These are phyloP conservation scores for Zoroaster sp. DNA, from an alignment of 53 echinoderm and acorn worm species.

Conservation along the genomic window DNA sequence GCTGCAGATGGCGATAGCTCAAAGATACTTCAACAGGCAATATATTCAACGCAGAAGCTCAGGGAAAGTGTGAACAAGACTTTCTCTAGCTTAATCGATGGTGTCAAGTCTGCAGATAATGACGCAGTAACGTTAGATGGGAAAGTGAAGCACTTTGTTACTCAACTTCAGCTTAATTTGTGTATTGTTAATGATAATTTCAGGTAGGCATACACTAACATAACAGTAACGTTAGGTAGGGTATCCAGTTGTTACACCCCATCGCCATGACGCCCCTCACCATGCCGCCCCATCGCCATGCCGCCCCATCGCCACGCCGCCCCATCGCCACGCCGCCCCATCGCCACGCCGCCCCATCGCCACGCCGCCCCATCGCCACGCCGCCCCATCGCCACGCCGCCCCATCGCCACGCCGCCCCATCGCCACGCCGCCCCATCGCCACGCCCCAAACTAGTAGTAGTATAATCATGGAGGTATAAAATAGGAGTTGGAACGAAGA, in stretches of 20 bases:
- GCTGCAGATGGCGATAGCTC: neutral
- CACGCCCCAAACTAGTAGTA: no score
- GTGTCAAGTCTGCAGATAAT: slow-evolving; percentile 8
- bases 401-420: no score
- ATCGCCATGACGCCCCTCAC: neutral
- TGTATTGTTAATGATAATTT: slow-evolving; percentile 28
- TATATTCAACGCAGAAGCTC: slow-evolving; percentile 38
- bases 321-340: no score
- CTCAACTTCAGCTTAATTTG: slow-evolving; percentile 30
- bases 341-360: no score
- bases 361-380: no score
- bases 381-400: no score
- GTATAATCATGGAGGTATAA: no score
- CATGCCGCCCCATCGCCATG: no score
- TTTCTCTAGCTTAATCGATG: slow-evolving; percentile 36
- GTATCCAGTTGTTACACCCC: neutral
- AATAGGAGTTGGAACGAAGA: no score
- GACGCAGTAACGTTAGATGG: neutral
- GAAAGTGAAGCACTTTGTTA: slow-evolving; percentile 20
- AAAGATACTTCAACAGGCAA: neutral
- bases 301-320: no score
- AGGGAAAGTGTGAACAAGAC: slow-evolving; percentile 56
- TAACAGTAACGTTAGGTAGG: neutral
- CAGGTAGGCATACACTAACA: no score
- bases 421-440: no score